Evolutionary conservation across 2,113 vertebrate species (phyloP).

Genomic region (Heterotis niloticus): DNA sequence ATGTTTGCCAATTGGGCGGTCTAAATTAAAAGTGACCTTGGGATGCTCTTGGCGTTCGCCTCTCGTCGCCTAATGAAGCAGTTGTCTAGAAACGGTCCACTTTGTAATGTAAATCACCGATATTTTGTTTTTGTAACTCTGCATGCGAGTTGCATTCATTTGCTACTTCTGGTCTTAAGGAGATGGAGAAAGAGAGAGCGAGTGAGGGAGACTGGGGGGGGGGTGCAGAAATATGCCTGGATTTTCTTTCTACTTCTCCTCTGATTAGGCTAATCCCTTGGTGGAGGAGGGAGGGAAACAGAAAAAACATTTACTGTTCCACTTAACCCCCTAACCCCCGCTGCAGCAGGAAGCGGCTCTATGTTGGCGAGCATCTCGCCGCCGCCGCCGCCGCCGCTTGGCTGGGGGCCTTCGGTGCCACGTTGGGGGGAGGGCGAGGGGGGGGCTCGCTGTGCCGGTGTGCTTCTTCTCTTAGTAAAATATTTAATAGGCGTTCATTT

Average conservation of each 20-base stretch:
- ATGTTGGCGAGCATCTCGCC: background rate
- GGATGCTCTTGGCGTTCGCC: conserved; percentile 79
- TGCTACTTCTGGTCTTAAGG: conserved; percentile 42
- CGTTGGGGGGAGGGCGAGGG: too few species aligned
- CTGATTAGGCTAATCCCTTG: conserved; percentile 37
- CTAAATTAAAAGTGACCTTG: conserved; percentile 99
- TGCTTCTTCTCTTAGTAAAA: too few species aligned
- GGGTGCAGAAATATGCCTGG: conserved; percentile 8
- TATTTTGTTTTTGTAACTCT: conserved; percentile 51
- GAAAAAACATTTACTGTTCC: conserved; percentile 38
- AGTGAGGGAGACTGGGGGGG: background rate
- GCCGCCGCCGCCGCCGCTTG: background rate
- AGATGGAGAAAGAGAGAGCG: conserved; percentile 25
- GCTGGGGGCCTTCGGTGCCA: background rate
- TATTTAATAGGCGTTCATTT: background rate
- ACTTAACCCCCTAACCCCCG: conserved; percentile 42
- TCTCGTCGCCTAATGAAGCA: conserved; percentile 84
- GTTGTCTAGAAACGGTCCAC: conserved; percentile 76
- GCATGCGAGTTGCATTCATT: conserved; percentile 45
- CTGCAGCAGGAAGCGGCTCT: conserved; percentile 2
- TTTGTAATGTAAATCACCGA: conserved; percentile 78
- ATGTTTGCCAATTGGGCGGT: conserved; percentile 97
- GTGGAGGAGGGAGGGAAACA: conserved; percentile 28
- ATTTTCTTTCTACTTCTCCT: conserved; percentile 36
- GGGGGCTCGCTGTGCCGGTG: too few species aligned